Base-by-base conservation (phyloP, 2,797 vertebrate genomes). In the Muscicapa striata region DNA sequence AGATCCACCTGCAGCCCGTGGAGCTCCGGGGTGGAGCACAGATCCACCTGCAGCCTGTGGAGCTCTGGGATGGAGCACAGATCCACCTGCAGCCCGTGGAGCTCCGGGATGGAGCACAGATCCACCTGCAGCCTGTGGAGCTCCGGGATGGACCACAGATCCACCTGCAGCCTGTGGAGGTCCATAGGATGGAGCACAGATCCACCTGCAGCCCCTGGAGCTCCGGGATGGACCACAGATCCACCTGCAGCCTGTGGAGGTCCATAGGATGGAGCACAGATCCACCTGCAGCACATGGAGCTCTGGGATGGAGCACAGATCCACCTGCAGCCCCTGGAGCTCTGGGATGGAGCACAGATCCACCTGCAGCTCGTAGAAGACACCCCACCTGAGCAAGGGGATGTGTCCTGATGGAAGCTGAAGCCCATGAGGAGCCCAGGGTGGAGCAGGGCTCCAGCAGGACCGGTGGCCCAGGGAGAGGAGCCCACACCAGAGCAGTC, bases 321-420 rank as follows among this genome's bases (percentile, higher is more conserved):
- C 29, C 57, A 30, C 32, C 34, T 30, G 29, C 38, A 72, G 59
- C 21, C 12, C 0, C 0, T 5, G 58, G 15, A 38, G 23, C 9
- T 5, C 19, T 5, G 1, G 2, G 30, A 45, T 45, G 45, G 16
- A 36, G 22, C 21, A 15, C 12, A 49, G 45, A 40, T 19, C 23
- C 36, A 27, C 11, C 45, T 22, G 34, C 30, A 62, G 23, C 45
- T 3, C 0, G 0, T 23, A 30, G 16, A 54, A 40, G 30, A 16
- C 4, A 4, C 11, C 15, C 36, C 0, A 0, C 3, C 4, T 0
- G 8, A 30, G 26, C 36, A 64, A 24, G 18, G 9, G 10, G 5
- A 27, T 17, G 8, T 67, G 20, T 9, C 27, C 51, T 45, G 41
- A 32, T 5, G 30, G 30, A 81, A 58, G 22, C 3, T 76, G 48